phyloP scores from a whole-genome alignment of 92 coral and sea anemone species.

The Heteractis magnifica region DNA sequence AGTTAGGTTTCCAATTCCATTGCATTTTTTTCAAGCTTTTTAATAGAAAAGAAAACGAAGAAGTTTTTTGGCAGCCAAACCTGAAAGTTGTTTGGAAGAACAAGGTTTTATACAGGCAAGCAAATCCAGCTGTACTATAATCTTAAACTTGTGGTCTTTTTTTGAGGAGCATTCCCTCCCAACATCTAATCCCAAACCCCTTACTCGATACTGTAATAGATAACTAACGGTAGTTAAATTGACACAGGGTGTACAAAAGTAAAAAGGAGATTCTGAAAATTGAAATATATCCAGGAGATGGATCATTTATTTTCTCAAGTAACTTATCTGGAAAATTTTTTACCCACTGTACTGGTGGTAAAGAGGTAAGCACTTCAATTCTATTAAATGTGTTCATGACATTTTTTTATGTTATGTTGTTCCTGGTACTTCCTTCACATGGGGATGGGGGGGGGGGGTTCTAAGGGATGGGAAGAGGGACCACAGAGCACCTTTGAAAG shows the following conservation, averaged over 20 bases:
- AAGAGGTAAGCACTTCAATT: constrained; percentile 10
- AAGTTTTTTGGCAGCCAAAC: constrained; percentile 58
- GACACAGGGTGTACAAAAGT: constrained; percentile 38
- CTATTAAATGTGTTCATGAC: background rate
- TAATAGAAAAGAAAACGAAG: constrained; percentile 22
- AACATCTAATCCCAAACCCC: too few species aligned
- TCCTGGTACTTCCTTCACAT: too few species aligned
- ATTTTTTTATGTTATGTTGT: background rate
- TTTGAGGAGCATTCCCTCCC: too few species aligned
- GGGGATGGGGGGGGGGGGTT: too few species aligned
- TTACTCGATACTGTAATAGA: background rate
- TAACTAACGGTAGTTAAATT: background rate
- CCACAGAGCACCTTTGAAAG: too few species aligned
- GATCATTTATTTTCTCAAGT: constrained; percentile 65
- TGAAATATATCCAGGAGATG: constrained; percentile 70
- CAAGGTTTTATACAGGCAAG: constrained; percentile 52
- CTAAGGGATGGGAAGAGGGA: too few species aligned
- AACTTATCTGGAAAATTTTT: constrained; percentile 65
- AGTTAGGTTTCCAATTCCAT: background rate
- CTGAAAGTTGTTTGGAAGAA: constrained; percentile 63
- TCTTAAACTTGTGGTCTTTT: too few species aligned
- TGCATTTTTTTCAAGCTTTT: constrained; percentile 9
- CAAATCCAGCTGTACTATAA: background rate
- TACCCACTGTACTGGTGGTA: constrained; percentile 16
- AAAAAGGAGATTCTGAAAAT: constrained; percentile 42